phyloP scores from a whole-genome alignment of 2,113 vertebrate species.

The Pelecanoides urinatrix region DNA sequence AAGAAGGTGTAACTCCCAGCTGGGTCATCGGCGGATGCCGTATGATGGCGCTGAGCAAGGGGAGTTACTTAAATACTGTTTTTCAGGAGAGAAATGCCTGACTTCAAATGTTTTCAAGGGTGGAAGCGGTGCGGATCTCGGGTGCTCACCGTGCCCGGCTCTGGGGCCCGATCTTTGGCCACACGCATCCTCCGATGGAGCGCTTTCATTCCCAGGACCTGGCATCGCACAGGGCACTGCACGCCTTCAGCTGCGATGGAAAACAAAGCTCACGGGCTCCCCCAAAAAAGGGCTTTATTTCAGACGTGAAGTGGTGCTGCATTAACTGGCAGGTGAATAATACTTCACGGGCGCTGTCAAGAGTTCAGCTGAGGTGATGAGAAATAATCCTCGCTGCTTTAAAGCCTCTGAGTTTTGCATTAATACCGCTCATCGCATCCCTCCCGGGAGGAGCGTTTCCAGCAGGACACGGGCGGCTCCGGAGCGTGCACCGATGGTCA shows the following conservation, averaged over 20 bases:
- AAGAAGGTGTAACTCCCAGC: not conserved
- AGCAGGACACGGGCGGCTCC: not conserved
- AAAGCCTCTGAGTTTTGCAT: not conserved
- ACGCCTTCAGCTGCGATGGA: accelerated
- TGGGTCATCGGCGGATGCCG: accelerated
- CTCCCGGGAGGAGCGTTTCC: not conserved
- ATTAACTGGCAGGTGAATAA: not conserved
- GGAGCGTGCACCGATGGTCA: not conserved
- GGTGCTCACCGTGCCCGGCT: not conserved
- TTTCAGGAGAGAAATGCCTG: not conserved
- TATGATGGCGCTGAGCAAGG: not conserved
- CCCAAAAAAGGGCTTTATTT: accelerated
- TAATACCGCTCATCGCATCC: not conserved
- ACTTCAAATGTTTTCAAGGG: no score
- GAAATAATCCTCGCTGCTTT: not conserved
- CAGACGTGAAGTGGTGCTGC: not conserved
- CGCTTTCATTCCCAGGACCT: accelerated
- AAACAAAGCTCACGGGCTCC: accelerated
- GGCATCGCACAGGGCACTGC: accelerated
- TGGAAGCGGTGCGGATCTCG: accelerated
- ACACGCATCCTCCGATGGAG: accelerated
- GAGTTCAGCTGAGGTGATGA: not conserved
- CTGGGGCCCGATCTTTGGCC: not conserved
- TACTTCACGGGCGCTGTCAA: accelerated
- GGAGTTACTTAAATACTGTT: no score